phyloP scores from a whole-genome alignment of 2,113 vertebrate genomes.

The Galemys pyrenaicus region DNA sequence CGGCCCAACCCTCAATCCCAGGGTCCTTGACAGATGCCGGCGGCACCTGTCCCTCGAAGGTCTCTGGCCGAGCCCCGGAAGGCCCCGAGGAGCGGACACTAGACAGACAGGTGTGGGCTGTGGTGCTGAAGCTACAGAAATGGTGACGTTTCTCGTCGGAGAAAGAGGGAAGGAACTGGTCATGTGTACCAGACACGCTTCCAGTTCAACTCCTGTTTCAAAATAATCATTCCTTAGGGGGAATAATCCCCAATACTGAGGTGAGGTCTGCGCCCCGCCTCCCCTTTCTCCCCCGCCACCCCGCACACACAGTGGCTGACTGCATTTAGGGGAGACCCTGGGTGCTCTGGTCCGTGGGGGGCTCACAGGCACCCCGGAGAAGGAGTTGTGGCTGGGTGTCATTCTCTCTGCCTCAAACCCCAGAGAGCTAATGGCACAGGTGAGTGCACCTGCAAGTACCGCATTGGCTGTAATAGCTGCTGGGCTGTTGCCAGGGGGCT shows the following conservation, averaged over 20 bases:
- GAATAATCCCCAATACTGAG: rapidly evolving
- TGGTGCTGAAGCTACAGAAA: neutral
- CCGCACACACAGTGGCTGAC: neutral
- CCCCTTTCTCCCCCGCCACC: too few relatives aligned
- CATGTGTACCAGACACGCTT: neutral
- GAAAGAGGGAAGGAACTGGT: too few relatives aligned
- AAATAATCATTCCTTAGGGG: neutral
- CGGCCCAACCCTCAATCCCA: neutral
- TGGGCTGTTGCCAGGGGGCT: rapidly evolving
- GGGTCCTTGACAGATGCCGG: neutral
- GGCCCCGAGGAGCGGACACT: neutral
- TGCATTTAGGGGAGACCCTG: neutral
- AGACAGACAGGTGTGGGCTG: rapidly evolving
- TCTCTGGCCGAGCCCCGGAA: neutral
- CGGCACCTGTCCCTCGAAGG: rapidly evolving
- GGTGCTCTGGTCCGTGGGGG: neutral
- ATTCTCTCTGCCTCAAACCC: neutral
- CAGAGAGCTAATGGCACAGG: neutral
- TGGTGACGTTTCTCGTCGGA: neutral
- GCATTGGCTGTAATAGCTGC: neutral
- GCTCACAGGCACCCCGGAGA: neutral
- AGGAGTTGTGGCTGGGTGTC: too few relatives aligned
- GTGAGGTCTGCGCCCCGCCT: too few relatives aligned
- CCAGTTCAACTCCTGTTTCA: neutral
- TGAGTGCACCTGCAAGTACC: neutral